Evolutionary conservation across 23 tunicate genomes (phyloP).

Genomic region (Ciona savignyi): DNA sequence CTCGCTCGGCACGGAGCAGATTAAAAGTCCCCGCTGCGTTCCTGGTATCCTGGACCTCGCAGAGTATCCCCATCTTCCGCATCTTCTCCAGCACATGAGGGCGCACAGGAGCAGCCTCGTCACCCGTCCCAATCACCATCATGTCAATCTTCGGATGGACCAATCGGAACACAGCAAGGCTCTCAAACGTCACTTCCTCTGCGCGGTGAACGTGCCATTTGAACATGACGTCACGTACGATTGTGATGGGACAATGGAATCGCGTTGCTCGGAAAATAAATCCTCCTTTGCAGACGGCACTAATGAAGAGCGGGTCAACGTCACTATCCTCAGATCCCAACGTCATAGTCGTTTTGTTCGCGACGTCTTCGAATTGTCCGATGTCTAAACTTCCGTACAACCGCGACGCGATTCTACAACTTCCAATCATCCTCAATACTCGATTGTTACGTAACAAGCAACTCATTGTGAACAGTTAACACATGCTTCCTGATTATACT

Average conservation of each 20-base stretch:
- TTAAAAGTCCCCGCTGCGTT: slow-evolving; percentile 79
- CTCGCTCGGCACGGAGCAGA: slow-evolving; percentile 25
- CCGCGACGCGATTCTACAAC: not conserved
- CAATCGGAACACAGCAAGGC: not conserved
- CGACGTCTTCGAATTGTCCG: not conserved
- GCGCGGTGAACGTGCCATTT: not conserved
- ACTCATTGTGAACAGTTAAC: not conserved
- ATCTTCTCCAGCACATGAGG: slow-evolving; percentile 21
- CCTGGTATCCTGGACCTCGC: slow-evolving; percentile 58
- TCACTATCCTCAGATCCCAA: not conserved
- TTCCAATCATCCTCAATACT: too few relatives aligned
- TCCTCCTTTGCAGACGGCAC: not conserved
- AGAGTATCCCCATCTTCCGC: slow-evolving; percentile 23
- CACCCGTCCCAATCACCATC: slow-evolving; percentile 65
- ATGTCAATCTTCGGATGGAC: slow-evolving; percentile 13
- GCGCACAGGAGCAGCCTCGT: slow-evolving; percentile 5
- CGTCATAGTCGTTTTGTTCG: not conserved
- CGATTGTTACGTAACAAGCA: not conserved
- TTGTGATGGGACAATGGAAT: not conserved
- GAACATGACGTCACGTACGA: not conserved
- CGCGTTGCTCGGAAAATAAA: not conserved
- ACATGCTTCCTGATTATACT: not conserved
- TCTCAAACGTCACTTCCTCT: not conserved
- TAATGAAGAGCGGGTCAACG: not conserved
- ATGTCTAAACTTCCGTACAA: not conserved